A percentile compares a stretch with the other conserved stretches of the same genome.
Evolutionary conservation across 1,140 invertebrate genomes (phyloP).

Genomic region (Diorhabda carinulata): DNA sequence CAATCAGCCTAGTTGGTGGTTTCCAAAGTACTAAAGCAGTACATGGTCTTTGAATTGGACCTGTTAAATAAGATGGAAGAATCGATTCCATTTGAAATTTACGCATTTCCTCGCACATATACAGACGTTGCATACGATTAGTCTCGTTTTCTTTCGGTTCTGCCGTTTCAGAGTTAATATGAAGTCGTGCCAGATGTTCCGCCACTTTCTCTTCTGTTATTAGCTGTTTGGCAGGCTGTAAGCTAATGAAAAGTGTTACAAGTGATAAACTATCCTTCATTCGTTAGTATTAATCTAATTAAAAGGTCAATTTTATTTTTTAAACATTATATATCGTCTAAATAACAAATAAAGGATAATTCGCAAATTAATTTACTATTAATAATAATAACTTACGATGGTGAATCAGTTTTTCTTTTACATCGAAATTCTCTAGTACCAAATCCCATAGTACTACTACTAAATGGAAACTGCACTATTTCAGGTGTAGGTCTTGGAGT

Average conservation of each 20-base stretch:
- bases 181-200: slow-evolving; percentile 66
- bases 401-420: slow-evolving; percentile 41
- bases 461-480: slow-evolving; percentile 33
- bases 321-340: too few relatives aligned
- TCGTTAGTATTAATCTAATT: too few relatives aligned
- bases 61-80: slow-evolving; percentile 57
- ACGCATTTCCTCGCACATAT: slow-evolving; percentile 65
- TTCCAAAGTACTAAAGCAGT: slow-evolving; percentile 75
- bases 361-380: background rate
- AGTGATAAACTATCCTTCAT: too few relatives aligned
- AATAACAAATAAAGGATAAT: background rate
- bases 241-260: slow-evolving; percentile 29
- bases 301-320: too few relatives aligned
- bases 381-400: slow-evolving; percentile 35
- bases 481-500: slow-evolving; percentile 8
- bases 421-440: slow-evolving; percentile 23
- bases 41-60: slow-evolving; percentile 63
- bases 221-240: slow-evolving; percentile 62
- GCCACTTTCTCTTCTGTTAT: slow-evolving; percentile 79
- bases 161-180: slow-evolving; percentile 55
- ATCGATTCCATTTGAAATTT: slow-evolving; percentile 59
- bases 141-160: slow-evolving; percentile 36
- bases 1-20: slow-evolving; percentile 50
- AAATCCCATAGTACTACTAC: slow-evolving; percentile 12
- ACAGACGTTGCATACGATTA: slow-evolving; percentile 37